phyloP scores from a whole-genome alignment of 2,888 invertebrate species.

The Oscheius sp. region DNA sequence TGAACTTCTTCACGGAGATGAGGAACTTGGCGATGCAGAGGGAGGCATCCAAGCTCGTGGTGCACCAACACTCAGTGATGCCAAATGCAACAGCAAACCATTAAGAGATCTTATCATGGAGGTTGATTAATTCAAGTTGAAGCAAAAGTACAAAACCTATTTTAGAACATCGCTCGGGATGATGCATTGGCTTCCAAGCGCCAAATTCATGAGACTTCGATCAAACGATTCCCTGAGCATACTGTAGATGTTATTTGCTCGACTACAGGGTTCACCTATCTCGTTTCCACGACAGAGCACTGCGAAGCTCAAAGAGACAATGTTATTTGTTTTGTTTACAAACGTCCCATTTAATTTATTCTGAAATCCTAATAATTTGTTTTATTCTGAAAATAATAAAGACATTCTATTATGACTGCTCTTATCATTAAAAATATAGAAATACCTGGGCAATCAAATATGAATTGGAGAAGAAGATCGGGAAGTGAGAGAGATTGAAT shows the following conservation, averaged over 20 bases:
- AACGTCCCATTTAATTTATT: slow-evolving; percentile 28
- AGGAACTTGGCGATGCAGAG: slow-evolving; percentile 1
- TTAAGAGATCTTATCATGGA: slow-evolving; percentile 42
- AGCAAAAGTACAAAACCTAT: neutral
- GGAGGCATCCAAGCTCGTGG: slow-evolving; percentile 45
- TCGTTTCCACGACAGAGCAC: slow-evolving; percentile 55
- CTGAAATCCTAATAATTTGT: neutral
- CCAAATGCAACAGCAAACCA: slow-evolving; percentile 51
- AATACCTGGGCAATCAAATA: no score
- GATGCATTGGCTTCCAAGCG: slow-evolving; percentile 52
- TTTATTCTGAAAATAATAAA: neutral
- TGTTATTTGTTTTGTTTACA: slow-evolving; percentile 56
- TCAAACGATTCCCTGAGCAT: slow-evolving; percentile 41
- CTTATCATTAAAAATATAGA: no score
- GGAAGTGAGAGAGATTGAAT: no score
- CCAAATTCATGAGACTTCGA: slow-evolving; percentile 48
- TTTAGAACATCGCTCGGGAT: slow-evolving; percentile 48
- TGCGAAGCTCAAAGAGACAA: slow-evolving; percentile 56
- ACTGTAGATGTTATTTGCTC: slow-evolving; percentile 55
- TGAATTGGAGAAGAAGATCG: no score
- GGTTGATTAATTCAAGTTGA: neutral
- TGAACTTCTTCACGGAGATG: slow-evolving; percentile 32
- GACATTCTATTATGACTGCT: neutral
- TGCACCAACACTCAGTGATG: slow-evolving; percentile 45
- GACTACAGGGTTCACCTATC: slow-evolving; percentile 54